phyloP scores from a whole-genome alignment of 2,797 vertebrate genomes.

The Chaetodon trifasciatus region DNA sequence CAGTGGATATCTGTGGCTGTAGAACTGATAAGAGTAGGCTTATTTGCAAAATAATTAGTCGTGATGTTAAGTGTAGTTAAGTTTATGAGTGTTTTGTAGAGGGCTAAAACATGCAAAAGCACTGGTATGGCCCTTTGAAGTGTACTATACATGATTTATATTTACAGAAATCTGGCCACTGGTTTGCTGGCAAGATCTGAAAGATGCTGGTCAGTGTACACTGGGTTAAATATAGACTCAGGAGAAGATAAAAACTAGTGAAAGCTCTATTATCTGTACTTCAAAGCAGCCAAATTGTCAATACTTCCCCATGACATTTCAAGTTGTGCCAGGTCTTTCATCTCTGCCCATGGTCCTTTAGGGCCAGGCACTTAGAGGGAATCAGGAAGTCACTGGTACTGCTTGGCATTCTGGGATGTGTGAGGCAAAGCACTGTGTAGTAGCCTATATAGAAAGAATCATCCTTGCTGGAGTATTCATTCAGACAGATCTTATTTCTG shows the following conservation, averaged over 20 bases:
- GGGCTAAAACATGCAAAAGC: conserved; percentile 5
- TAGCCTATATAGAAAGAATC: conserved; percentile 20
- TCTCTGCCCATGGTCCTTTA: conserved; percentile 75
- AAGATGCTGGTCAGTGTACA: conserved; percentile 52
- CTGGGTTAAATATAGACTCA: conserved; percentile 77
- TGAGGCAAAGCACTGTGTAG: conserved; percentile 25
- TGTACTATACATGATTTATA: conserved; percentile 17
- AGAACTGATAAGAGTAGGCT: background rate
- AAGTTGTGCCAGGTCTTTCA: conserved; percentile 86
- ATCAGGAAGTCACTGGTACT: conserved; percentile 81
- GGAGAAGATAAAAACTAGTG: conserved; percentile 75
- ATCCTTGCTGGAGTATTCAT: conserved; percentile 1
- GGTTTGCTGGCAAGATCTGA: conserved; percentile 43
- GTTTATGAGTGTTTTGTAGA: background rate
- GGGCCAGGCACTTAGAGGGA: conserved; percentile 77
- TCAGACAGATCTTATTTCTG: conserved; percentile 16
- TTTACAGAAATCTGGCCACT: conserved; percentile 31
- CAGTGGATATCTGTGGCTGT: background rate
- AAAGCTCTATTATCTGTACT: conserved; percentile 84
- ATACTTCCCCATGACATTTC: conserved; percentile 79
- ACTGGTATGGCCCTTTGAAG: background rate
- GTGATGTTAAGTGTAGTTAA: background rate
- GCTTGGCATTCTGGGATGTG: conserved; percentile 68
- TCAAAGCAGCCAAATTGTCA: conserved; percentile 82
- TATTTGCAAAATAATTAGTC: background rate